Percentiles rank a stretch among this genome's conserved stretches.
phyloP scores from a whole-genome alignment of 1,140 invertebrate species.

The Orius insidiosus region DNA sequence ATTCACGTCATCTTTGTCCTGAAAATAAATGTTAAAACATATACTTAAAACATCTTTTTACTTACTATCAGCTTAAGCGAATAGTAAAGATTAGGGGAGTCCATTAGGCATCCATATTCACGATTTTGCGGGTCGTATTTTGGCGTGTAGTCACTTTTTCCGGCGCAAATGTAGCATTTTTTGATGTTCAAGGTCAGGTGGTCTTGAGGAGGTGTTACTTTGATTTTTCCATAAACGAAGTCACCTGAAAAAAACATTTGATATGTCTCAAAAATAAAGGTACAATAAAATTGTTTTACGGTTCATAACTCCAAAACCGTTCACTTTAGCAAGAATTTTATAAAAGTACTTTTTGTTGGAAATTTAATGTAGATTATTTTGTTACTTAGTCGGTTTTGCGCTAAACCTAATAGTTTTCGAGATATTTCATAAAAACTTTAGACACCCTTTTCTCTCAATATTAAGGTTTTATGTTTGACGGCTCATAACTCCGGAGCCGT shows the following conservation, averaged over 20 bases:
- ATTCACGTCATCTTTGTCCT: slow-evolving; percentile 3
- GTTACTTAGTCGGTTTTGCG: too few species aligned
- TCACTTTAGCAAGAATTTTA: too few species aligned
- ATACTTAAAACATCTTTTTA: background rate
- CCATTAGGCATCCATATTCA: slow-evolving; percentile 9
- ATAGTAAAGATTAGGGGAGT: slow-evolving; percentile 4
- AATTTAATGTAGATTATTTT: too few species aligned
- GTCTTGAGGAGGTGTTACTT: slow-evolving; percentile 1
- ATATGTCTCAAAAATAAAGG: too few species aligned
- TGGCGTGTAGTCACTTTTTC: background rate
- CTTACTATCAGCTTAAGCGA: slow-evolving; percentile 7
- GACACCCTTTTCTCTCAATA: too few species aligned
- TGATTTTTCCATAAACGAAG: slow-evolving; percentile 6
- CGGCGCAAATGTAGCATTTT: slow-evolving; percentile 9
- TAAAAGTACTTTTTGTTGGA: too few species aligned
- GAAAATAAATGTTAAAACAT: background rate
- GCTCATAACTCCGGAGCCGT: too few species aligned
- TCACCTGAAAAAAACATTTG: slow-evolving; percentile 4
- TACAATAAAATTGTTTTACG: too few species aligned
- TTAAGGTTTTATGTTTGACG: too few species aligned
- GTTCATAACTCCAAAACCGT: too few species aligned
- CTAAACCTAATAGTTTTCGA: too few species aligned
- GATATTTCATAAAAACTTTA: too few species aligned
- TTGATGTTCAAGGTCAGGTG: slow-evolving; percentile 3
- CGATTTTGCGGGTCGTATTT: slow-evolving; percentile 5